Base-by-base conservation (phyloP, 2,797 vertebrate genomes). In the Emydoidea blandingii region DNA sequence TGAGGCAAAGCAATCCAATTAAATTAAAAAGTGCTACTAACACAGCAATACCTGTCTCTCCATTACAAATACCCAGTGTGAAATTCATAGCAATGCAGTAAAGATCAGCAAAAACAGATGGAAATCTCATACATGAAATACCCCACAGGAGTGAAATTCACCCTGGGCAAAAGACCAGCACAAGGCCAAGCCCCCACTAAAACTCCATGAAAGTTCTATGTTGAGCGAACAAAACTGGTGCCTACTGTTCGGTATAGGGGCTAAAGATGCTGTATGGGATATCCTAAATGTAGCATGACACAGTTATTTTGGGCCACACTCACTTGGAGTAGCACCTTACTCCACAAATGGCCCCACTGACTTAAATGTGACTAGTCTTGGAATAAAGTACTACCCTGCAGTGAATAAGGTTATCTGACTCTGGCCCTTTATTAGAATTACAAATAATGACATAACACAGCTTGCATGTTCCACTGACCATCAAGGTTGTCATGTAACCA, bases 71-170 rank as follows among this genome's bases (percentile, higher is more conserved):
- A 52, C 59, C 57, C 11, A 0, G 4, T 37, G 74, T 68, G 92
- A 92, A 88, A 88, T 86, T 87, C 52, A 16, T 81, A 59, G 54
- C 23, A 59, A 52, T 44, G 85, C 86, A 81, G 41, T 81, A 12
- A 41, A 76, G 5, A 81, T 3, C 29, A 83, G 53, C 25, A 23
- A 78, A 81, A 82, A 53, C 78, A 78, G 83, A 76, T 18, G 8
- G 54, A 84, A 90, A 93, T 27, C 11, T 94, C 78, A 50, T 41
- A 54, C 52, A 2, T 94, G 93, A 96, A 94, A 49, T 54, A 54
- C 21, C 54, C 23, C 23, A 25, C 83, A 94, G 94, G 84, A 89
- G 85, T 47, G 41, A 19, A 21, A 25, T 86, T 94, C 10, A 4
- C 19, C 52, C 0, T 1, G 2, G 31, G 68, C 81, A 89, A 89